phyloP scores from a whole-genome alignment of 2,888 invertebrate genomes.

The Homarus gammarus region DNA sequence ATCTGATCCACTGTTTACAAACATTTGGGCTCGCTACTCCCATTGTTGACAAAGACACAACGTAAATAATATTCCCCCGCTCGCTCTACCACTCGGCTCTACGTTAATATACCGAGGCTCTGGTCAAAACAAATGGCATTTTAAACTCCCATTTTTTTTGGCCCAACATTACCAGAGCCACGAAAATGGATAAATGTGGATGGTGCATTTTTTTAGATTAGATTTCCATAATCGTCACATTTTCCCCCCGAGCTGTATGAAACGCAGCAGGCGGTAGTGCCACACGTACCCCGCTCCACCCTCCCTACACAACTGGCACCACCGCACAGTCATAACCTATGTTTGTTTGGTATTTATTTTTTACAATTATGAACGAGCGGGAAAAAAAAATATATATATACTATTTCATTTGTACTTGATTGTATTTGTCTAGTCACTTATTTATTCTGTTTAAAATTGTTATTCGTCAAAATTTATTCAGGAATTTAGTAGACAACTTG shows the following conservation, averaged over 20 bases:
- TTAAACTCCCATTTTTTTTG: neutral
- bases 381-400: too few relatives aligned
- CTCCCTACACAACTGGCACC: neutral
- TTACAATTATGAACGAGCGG: too few relatives aligned
- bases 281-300: neutral
- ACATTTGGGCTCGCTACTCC: too few relatives aligned
- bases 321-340: neutral
- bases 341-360: too few relatives aligned
- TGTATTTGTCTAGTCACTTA: too few relatives aligned
- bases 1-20: too few relatives aligned
- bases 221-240: slow-evolving; percentile 1
- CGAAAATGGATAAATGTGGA: slow-evolving; percentile 4
- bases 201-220: neutral
- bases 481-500: too few relatives aligned
- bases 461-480: too few relatives aligned
- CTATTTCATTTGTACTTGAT: too few relatives aligned
- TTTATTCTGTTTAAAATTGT: too few relatives aligned
- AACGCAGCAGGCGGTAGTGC: too few relatives aligned
- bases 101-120: too few relatives aligned
- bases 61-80: neutral
- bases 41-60: neutral
- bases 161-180: neutral
- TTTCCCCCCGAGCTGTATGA: neutral
- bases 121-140: neutral
- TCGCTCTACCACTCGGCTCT: neutral